Evolutionary conservation across 2,888 invertebrate genomes (phyloP).

Genomic region (Athalia cordata): DNA sequence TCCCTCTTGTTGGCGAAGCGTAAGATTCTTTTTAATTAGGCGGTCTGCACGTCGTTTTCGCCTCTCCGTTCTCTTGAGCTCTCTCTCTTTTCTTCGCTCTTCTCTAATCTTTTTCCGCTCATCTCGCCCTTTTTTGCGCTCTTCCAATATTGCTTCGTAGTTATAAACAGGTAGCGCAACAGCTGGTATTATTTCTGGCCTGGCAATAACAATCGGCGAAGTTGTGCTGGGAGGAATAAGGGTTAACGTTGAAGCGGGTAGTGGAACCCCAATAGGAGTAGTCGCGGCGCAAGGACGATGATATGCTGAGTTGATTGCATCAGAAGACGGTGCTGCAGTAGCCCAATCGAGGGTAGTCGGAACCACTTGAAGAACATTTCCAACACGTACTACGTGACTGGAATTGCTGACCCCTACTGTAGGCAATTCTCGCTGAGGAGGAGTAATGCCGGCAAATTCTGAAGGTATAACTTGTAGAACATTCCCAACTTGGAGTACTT

Average conservation of each 20-base stretch:
- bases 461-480: slow-evolving; percentile 78
- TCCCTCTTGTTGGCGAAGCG: slow-evolving; percentile 40
- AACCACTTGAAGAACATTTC: slow-evolving; percentile 71
- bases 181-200: slow-evolving; percentile 51
- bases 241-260: slow-evolving; percentile 51
- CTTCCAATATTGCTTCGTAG: slow-evolving; percentile 70
- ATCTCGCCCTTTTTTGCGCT: slow-evolving; percentile 66
- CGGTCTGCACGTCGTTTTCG: slow-evolving; percentile 63
- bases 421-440: slow-evolving; percentile 44
- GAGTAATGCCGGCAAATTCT: slow-evolving; percentile 66
- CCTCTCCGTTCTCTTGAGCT: slow-evolving; percentile 64
- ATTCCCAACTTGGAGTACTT: slow-evolving; percentile 76
- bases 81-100: slow-evolving; percentile 65
- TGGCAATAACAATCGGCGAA: slow-evolving; percentile 57
- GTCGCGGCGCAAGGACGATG: slow-evolving; percentile 9
- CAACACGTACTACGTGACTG: slow-evolving; percentile 69
- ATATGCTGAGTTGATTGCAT: slow-evolving; percentile 27
- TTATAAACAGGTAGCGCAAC: slow-evolving; percentile 67
- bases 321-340: slow-evolving; percentile 19
- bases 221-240: not conserved
- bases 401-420: slow-evolving; percentile 48
- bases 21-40: slow-evolving; percentile 46
- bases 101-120: slow-evolving; percentile 67
- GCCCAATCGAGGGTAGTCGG: slow-evolving; percentile 69
- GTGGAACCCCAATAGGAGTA: slow-evolving; percentile 38